Conservation (phyloP, 2,888 invertebrate species). For the Patella pellucida region DNA sequence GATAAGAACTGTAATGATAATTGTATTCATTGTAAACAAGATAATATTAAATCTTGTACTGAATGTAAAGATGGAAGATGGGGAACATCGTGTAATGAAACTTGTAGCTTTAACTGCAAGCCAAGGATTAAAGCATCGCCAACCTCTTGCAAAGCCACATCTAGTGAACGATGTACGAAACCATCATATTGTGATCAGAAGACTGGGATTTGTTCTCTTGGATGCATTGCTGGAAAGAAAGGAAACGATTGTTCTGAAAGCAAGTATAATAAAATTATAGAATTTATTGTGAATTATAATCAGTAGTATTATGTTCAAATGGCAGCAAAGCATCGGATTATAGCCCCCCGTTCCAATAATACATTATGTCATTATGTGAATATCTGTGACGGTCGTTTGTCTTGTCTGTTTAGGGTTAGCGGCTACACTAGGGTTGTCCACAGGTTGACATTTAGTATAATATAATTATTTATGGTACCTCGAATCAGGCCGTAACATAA, state of each 20-base stretch:
- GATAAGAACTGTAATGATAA: slow-evolving; percentile 14
- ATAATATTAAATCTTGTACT: neutral
- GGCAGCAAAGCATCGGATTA: too few species aligned
- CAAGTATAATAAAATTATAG: neutral
- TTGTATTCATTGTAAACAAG: neutral
- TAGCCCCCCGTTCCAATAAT: too few species aligned
- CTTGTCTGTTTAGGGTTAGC: too few species aligned
- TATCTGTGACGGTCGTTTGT: too few species aligned
- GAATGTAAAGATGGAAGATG: neutral
- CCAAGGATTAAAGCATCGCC: neutral
- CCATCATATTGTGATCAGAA: neutral
- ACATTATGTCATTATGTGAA: too few species aligned
- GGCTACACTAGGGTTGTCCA: too few species aligned
- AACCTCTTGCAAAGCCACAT: neutral
- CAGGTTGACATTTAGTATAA: too few species aligned
- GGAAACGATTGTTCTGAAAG: neutral
- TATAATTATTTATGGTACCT: too few species aligned
- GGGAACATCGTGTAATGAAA: neutral
- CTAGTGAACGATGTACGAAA: neutral
- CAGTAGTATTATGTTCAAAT: too few species aligned
- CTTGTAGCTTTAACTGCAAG: neutral
- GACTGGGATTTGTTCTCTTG: neutral
- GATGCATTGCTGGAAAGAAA: neutral
- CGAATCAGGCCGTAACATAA: too few species aligned
- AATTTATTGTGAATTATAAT: too few species aligned